phyloP scores from a whole-genome alignment of 1,140 invertebrate genomes.

The Aphaenogaster ashmeadi region DNA sequence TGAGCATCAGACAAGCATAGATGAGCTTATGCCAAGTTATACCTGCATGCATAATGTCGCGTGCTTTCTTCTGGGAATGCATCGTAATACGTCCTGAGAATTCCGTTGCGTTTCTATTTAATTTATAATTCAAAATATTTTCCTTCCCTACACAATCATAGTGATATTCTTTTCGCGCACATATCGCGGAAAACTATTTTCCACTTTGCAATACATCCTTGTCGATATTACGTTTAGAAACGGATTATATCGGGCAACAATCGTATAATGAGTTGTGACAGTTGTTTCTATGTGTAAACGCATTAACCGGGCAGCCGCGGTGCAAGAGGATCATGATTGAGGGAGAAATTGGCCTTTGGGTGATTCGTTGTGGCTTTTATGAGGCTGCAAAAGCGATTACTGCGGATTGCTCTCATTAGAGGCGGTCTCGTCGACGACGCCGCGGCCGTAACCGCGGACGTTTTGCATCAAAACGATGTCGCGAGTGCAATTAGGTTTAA shows the following conservation, averaged over 20 bases:
- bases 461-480: slow-evolving; percentile 1
- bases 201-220: neutral
- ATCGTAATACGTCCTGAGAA: slow-evolving; percentile 38
- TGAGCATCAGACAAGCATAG: slow-evolving; percentile 55
- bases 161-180: neutral
- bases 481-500: slow-evolving; percentile 24
- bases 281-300: neutral
- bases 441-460: neutral
- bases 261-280: neutral
- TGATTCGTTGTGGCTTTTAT: slow-evolving; percentile 67
- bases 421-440: slow-evolving; percentile 50
- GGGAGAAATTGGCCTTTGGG: slow-evolving; percentile 77
- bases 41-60: slow-evolving; percentile 51
- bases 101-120: slow-evolving; percentile 12
- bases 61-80: slow-evolving; percentile 38
- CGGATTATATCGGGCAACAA: neutral
- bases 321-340: slow-evolving; percentile 77
- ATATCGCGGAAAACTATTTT: neutral
- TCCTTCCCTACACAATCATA: neutral
- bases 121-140: slow-evolving; percentile 44
- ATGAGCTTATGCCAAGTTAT: slow-evolving; percentile 62
- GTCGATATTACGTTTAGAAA: neutral
- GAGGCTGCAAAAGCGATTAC: slow-evolving; percentile 61
- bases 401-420: slow-evolving; percentile 70
- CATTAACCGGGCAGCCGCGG: neutral